phyloP scores from a whole-genome alignment of 2,113 vertebrate species.

The Oreochromis aureus region DNA sequence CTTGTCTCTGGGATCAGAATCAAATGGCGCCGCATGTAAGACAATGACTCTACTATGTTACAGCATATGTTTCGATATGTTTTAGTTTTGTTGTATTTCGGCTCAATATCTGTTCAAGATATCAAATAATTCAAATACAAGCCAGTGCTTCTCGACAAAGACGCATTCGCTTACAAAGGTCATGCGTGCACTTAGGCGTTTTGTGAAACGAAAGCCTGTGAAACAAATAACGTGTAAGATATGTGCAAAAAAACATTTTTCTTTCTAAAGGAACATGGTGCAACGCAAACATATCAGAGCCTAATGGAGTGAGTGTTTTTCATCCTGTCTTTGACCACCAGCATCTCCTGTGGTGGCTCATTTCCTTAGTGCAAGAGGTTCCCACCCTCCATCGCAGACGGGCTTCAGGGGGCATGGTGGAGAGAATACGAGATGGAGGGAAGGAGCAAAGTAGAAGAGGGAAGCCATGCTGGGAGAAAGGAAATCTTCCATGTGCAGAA shows the following conservation, averaged over 20 bases:
- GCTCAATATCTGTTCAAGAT: background rate
- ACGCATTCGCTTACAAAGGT: background rate
- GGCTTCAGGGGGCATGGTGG: conserved; percentile 47
- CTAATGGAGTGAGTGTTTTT: conserved; percentile 49
- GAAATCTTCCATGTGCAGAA: conserved; percentile 71
- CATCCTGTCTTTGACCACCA: conserved; percentile 58
- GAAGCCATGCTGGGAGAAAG: conserved; percentile 72
- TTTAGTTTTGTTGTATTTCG: background rate
- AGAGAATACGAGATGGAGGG: conserved; percentile 59
- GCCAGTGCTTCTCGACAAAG: background rate
- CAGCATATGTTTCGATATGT: background rate
- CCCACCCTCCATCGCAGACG: conserved; percentile 44
- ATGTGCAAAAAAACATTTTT: background rate
- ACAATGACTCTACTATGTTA: background rate
- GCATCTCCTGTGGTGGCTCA: conserved; percentile 64
- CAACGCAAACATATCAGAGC: conserved; percentile 33
- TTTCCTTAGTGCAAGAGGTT: conserved; percentile 63
- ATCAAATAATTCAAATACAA: background rate
- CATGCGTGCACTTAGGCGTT: background rate
- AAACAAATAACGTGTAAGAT: background rate
- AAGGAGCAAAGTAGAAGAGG: conserved; percentile 56
- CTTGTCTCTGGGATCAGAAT: background rate
- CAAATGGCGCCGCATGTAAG: background rate
- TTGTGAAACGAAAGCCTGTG: background rate
- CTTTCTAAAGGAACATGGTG: conserved; percentile 4